Percentiles rank a stretch among this genome's conserved stretches.
Evolutionary conservation across 1,140 invertebrate species (phyloP).

Genomic region (Caerostris darwini): DNA sequence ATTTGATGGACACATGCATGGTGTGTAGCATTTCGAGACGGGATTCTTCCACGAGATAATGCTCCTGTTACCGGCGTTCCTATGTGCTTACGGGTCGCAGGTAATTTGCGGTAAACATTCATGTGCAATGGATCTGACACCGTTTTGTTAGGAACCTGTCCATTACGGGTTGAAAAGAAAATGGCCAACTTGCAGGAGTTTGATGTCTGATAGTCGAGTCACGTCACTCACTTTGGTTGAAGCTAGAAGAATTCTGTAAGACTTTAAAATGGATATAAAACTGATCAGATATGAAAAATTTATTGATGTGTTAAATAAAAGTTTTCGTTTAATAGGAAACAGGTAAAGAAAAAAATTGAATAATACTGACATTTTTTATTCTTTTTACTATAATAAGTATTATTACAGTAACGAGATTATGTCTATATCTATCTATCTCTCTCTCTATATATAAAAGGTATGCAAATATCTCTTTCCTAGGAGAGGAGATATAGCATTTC

Average conservation of each 20-base stretch:
- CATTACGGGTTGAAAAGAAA: not conserved
- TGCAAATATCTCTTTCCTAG: too few relatives aligned
- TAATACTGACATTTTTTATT: too few relatives aligned
- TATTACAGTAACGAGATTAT: too few relatives aligned
- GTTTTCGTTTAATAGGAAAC: too few relatives aligned
- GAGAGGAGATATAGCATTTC: too few relatives aligned
- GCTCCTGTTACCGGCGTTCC: not conserved
- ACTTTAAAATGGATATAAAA: too few relatives aligned
- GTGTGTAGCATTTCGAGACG: not conserved
- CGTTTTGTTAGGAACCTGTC: not conserved
- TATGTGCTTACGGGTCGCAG: not conserved
- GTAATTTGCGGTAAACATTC: not conserved
- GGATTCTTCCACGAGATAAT: not conserved
- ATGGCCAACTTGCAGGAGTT: not conserved
- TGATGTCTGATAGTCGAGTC: not conserved
- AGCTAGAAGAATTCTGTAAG: not conserved
- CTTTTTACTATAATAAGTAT: too few relatives aligned
- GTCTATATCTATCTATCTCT: too few relatives aligned
- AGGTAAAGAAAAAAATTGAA: too few relatives aligned
- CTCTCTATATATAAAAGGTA: too few relatives aligned
- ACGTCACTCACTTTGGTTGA: not conserved
- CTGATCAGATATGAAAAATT: too few relatives aligned
- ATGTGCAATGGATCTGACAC: not conserved
- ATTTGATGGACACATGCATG: not conserved
- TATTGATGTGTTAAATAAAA: too few relatives aligned